Evolutionary conservation across 2,888 invertebrate species (phyloP).

Genomic region (Euproctis similis): DNA sequence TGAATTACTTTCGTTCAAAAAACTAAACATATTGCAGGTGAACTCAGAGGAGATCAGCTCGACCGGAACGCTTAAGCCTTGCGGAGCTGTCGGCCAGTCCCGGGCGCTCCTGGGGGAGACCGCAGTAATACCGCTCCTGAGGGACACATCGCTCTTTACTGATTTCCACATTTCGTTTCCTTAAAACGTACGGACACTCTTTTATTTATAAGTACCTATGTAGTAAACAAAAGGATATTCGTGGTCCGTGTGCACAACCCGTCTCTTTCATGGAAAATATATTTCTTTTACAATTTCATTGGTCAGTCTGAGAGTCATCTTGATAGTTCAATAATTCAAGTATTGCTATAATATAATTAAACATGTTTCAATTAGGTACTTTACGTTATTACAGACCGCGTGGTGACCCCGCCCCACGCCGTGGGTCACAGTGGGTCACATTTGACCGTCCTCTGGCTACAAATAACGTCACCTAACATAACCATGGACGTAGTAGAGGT

Average conservation of each 20-base stretch:
- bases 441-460: too few relatives aligned
- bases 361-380: too few relatives aligned
- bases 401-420: too few relatives aligned
- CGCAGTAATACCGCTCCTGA: slow-evolving; percentile 3
- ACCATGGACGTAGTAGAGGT: too few relatives aligned
- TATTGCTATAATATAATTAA: too few relatives aligned
- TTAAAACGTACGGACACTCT: background rate
- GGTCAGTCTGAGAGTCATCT: too few relatives aligned
- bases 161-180: slow-evolving; percentile 2
- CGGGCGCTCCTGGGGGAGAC: background rate
- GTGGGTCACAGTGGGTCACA: too few relatives aligned
- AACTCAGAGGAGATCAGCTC: slow-evolving; percentile 8
- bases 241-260: background rate
- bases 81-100: background rate
- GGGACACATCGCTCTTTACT: background rate
- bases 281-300: too few relatives aligned
- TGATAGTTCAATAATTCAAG: too few relatives aligned
- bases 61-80: slow-evolving; percentile 6
- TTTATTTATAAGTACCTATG: background rate
- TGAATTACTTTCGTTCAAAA: slow-evolving; percentile 2
- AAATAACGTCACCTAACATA: too few relatives aligned
- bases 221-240: too few relatives aligned
- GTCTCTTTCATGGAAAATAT: background rate
- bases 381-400: too few relatives aligned
- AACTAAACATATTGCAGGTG: slow-evolving; percentile 16